Evolutionary conservation across 2,888 invertebrate genomes (phyloP).

Genomic region (Kryphioiulus occultus): DNA sequence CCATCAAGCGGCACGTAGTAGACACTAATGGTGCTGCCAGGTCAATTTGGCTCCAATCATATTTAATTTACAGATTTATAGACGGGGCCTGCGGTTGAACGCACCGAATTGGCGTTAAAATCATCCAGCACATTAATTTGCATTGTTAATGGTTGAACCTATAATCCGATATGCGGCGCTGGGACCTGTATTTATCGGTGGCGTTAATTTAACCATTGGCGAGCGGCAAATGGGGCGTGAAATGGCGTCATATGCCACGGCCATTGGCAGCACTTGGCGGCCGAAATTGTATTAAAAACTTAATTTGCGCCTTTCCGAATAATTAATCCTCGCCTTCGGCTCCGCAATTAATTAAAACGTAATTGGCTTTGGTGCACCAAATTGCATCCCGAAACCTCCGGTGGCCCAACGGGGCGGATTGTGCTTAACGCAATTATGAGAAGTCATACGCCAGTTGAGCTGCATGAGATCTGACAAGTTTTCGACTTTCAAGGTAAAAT

Average conservation of each 20-base stretch:
- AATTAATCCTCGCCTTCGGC: background rate
- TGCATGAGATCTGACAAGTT: background rate
- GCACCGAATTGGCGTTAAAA: background rate
- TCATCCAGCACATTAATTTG: background rate
- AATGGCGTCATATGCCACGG: background rate
- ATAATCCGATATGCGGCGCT: background rate
- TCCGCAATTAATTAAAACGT: background rate
- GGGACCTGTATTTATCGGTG: background rate
- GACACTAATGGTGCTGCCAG: background rate
- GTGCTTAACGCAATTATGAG: background rate
- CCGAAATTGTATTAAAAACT: background rate
- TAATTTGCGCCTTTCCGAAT: background rate
- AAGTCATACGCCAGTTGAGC: background rate
- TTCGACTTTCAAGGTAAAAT: background rate
- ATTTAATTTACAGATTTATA: conserved; percentile 15
- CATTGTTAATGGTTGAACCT: conserved; percentile 4
- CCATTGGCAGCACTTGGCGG: background rate
- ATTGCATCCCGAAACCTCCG: conserved; percentile 10
- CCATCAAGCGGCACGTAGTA: no score
- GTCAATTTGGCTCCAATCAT: background rate
- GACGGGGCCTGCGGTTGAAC: background rate
- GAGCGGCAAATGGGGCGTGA: background rate
- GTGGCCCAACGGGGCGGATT: background rate
- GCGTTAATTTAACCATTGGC: background rate
- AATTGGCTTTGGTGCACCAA: conserved; percentile 31